These are phyloP conservation scores for Naso thynnoides DNA, from an alignment of 2,797 vertebrate species.

Conservation along the genomic window DNA sequence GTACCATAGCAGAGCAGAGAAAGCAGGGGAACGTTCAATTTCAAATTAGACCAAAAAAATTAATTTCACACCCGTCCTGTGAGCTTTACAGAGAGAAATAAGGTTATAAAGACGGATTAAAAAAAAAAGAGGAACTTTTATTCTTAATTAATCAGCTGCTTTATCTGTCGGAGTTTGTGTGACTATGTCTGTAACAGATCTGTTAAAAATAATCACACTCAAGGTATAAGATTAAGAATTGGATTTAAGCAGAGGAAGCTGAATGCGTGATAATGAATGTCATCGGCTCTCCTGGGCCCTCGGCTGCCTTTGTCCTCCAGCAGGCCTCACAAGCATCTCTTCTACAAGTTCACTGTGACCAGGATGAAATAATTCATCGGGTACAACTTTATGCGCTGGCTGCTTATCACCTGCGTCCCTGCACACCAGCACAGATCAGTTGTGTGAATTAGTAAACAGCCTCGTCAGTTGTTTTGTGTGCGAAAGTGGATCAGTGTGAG, in stretches of 20 bases:
- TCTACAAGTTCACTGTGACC: slow-evolving; percentile 36
- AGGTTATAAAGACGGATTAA: slow-evolving; percentile 73
- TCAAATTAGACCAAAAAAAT: slow-evolving; percentile 86
- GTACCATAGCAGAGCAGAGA: slow-evolving; percentile 74
- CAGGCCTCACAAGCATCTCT: slow-evolving; percentile 40
- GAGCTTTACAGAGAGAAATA: slow-evolving; percentile 77
- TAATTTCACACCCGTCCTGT: slow-evolving; percentile 84
- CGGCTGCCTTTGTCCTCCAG: slow-evolving; percentile 63
- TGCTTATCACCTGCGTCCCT: slow-evolving; percentile 50
- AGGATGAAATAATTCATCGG: slow-evolving; percentile 41
- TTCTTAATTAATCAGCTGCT: slow-evolving; percentile 87
- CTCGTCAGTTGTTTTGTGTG: slow-evolving; percentile 24
- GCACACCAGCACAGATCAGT: slow-evolving; percentile 50
- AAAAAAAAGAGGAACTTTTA: slow-evolving; percentile 68
- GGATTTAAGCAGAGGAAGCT: slow-evolving; percentile 72
- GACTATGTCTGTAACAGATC: slow-evolving; percentile 65
- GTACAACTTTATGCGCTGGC: slow-evolving; percentile 29
- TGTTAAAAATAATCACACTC: slow-evolving; percentile 78
- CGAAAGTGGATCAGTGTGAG: slow-evolving; percentile 22
- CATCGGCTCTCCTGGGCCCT: slow-evolving; percentile 59
- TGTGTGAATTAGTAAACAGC: slow-evolving; percentile 56
- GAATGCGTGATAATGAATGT: slow-evolving; percentile 74
- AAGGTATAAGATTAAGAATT: slow-evolving; percentile 78
- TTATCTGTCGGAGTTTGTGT: slow-evolving; percentile 80
- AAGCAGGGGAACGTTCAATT: slow-evolving; percentile 82